Conservation (phyloP, 2,113 vertebrate genomes). For the Etia nguti region DNA sequence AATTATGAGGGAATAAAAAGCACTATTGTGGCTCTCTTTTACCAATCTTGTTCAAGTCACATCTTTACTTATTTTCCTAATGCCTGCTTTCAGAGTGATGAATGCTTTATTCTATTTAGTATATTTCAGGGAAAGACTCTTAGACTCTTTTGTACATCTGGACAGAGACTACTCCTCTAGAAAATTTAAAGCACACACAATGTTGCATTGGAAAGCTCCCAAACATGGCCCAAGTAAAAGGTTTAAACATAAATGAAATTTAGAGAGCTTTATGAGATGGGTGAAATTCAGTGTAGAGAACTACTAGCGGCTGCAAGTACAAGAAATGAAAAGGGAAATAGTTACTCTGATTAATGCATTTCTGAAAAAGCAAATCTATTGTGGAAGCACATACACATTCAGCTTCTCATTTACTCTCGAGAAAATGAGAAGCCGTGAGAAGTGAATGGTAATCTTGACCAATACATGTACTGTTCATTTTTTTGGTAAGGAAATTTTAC, state of each 20-base stretch:
- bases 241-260: background rate
- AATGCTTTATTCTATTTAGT: background rate
- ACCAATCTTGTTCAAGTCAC: background rate
- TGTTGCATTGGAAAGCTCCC: background rate
- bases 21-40: background rate
- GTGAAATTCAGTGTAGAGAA: background rate
- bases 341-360: background rate
- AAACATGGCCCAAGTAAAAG: background rate
- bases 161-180: background rate
- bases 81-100: background rate
- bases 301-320: background rate
- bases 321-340: background rate
- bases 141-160: background rate
- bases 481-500: background rate
- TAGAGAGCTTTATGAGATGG: background rate
- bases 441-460: background rate
- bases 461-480: background rate
- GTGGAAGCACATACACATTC: background rate
- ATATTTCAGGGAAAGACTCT: background rate
- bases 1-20: background rate
- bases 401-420: background rate
- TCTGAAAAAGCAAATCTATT: background rate
- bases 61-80: background rate
- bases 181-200: background rate
- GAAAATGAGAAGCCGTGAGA: background rate